Percentiles rank a stretch among this genome's conserved stretches.
Conservation (phyloP, 2,113 vertebrate species). For the Mus spicilegus region DNA sequence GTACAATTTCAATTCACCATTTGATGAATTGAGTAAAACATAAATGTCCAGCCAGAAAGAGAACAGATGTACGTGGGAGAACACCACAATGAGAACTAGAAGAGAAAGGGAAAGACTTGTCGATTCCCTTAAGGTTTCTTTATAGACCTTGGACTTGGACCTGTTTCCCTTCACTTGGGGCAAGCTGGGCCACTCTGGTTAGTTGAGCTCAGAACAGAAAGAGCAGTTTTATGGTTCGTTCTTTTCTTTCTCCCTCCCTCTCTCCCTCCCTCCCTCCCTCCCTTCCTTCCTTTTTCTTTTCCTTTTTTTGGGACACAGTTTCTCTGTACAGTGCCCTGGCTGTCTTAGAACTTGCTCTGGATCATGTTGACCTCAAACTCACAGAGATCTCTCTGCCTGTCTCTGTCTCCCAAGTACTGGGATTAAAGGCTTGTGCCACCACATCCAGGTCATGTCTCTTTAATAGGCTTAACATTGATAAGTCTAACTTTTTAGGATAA, state of each 20-base stretch:
- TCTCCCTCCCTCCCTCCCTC: background rate
- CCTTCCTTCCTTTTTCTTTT: no score
- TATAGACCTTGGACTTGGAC: background rate
- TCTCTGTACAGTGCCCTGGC: background rate
- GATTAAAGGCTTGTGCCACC: background rate
- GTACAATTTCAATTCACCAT: background rate
- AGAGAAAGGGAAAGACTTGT: background rate
- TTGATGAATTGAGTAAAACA: conserved; percentile 33
- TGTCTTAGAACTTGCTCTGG: background rate
- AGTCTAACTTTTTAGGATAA: background rate
- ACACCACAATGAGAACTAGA: conserved; percentile 12
- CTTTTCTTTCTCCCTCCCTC: background rate
- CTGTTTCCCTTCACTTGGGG: background rate
- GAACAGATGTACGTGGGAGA: background rate
- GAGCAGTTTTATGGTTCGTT: background rate
- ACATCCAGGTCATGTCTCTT: background rate
- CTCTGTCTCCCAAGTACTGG: background rate
- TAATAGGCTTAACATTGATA: background rate
- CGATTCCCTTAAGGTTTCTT: background rate
- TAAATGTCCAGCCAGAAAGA: conserved; percentile 4
- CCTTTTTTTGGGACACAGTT: background rate
- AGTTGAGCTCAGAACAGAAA: background rate
- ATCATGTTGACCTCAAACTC: background rate
- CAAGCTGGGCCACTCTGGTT: background rate
- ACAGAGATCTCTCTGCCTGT: background rate